Evolutionary conservation across 2,888 invertebrate species (phyloP).

Genomic region (Imbricaverruca yamaguchii): DNA sequence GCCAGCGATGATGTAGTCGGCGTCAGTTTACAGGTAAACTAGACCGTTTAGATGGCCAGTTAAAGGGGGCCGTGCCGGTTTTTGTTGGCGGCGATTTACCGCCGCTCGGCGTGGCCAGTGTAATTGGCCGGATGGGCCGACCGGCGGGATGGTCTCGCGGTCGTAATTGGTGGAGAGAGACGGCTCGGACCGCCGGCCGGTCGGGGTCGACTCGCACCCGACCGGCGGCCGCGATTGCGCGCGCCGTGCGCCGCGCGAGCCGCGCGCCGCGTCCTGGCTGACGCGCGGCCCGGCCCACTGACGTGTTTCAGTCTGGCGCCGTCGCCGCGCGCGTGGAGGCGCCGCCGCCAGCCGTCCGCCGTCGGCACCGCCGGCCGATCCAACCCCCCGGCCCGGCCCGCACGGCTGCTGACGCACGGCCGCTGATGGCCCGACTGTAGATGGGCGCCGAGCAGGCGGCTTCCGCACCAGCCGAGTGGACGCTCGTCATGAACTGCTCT

Average conservation of each 20-base stretch:
- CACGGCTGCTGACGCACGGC: too few relatives aligned
- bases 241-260: neutral
- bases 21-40: slow-evolving; percentile 19
- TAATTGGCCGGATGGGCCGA: neutral
- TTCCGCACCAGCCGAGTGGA: neutral
- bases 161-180: neutral
- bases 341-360: neutral
- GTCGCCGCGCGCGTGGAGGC: neutral
- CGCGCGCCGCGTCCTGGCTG: too few relatives aligned
- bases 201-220: neutral
- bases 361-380: neutral
- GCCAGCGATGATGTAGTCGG: neutral
- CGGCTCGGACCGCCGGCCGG: neutral
- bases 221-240: neutral
- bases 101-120: neutral
- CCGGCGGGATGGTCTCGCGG: neutral
- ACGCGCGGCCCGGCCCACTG: neutral
- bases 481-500: neutral
- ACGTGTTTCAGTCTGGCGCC: neutral
- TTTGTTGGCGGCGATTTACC: neutral
- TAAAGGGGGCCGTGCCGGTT: neutral
- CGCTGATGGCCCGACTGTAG: neutral
- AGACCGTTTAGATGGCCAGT: slow-evolving; percentile 17
- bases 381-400: neutral
- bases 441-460: neutral